Percentiles rank a stretch among this genome's conserved stretches.
phyloP scores from a whole-genome alignment of 2,888 invertebrate species.

The Tipula vernalis region DNA sequence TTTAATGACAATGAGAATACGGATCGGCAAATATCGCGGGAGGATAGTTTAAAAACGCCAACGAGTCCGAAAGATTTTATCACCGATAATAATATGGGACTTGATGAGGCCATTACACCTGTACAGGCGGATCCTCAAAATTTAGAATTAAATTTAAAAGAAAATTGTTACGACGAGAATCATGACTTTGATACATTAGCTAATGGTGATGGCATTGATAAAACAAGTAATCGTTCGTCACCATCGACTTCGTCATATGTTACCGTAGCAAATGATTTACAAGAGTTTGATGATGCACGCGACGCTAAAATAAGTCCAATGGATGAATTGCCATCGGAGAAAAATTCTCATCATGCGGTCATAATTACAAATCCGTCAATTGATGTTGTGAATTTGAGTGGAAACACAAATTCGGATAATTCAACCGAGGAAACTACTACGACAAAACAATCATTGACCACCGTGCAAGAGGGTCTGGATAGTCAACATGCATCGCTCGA shows the following conservation, averaged over 20 bases:
- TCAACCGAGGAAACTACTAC: slow-evolving; percentile 39
- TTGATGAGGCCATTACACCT: neutral
- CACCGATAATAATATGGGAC: neutral
- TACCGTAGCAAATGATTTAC: slow-evolving; percentile 35
- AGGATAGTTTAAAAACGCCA: slow-evolving; percentile 15
- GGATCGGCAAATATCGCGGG: slow-evolving; percentile 4
- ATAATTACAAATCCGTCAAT: slow-evolving; percentile 61
- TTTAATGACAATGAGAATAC: slow-evolving; percentile 22
- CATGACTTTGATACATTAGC: neutral
- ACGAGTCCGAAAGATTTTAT: slow-evolving; percentile 11
- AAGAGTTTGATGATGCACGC: slow-evolving; percentile 20
- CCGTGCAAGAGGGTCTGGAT: slow-evolving; percentile 41
- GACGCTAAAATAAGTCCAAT: neutral
- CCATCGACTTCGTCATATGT: slow-evolving; percentile 34
- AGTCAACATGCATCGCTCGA: slow-evolving; percentile 23
- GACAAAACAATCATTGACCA: slow-evolving; percentile 37
- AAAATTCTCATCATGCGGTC: slow-evolving; percentile 42
- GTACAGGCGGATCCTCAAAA: neutral
- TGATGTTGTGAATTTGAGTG: slow-evolving; percentile 40
- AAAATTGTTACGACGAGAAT: slow-evolving; percentile 17
- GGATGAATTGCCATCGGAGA: neutral
- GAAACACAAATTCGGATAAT: slow-evolving; percentile 15
- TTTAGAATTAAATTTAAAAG: slow-evolving; percentile 17
- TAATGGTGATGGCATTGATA: slow-evolving; percentile 13
- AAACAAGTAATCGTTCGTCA: slow-evolving; percentile 24